Percentiles rank a stretch among this genome's conserved stretches.
Conservation (phyloP, 2,113 vertebrate species). For the Ceyx cyanopectus region DNA sequence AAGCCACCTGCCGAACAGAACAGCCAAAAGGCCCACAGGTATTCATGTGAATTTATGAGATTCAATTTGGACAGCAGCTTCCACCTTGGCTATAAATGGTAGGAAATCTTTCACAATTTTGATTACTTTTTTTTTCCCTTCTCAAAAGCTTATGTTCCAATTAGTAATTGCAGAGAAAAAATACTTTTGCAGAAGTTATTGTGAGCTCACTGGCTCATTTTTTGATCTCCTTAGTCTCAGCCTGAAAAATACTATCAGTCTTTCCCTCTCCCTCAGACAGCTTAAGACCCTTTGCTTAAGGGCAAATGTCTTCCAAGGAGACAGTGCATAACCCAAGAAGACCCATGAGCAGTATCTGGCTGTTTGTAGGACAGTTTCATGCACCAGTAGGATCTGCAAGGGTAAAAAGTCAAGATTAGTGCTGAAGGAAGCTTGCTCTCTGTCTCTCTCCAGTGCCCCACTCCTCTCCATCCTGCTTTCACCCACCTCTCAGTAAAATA, state of each 20-base stretch:
- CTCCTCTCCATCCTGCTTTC: background rate
- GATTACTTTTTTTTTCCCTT: background rate
- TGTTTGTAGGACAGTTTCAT: background rate
- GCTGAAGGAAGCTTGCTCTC: background rate
- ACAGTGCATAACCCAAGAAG: background rate
- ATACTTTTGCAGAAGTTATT: background rate
- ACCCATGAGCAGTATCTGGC: background rate
- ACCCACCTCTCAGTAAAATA: background rate
- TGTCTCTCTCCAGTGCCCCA: background rate
- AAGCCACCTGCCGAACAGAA: background rate
- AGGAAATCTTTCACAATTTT: conserved; percentile 13
- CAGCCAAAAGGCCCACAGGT: background rate
- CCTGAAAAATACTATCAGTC: background rate
- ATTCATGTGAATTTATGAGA: background rate
- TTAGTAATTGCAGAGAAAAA: background rate
- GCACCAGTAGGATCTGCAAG: background rate
- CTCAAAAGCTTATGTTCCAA: background rate
- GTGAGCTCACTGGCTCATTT: background rate
- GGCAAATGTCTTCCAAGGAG: background rate
- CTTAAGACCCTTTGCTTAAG: conserved; percentile 28
- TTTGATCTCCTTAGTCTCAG: background rate
- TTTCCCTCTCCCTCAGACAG: background rate
- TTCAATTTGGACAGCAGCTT: background rate
- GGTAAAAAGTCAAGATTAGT: background rate
- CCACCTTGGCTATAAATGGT: background rate